A percentile compares a stretch with the other conserved stretches of the same genome.
Conservation (phyloP, 2,797 vertebrate genomes). For the Triplophysa bombifrons region DNA sequence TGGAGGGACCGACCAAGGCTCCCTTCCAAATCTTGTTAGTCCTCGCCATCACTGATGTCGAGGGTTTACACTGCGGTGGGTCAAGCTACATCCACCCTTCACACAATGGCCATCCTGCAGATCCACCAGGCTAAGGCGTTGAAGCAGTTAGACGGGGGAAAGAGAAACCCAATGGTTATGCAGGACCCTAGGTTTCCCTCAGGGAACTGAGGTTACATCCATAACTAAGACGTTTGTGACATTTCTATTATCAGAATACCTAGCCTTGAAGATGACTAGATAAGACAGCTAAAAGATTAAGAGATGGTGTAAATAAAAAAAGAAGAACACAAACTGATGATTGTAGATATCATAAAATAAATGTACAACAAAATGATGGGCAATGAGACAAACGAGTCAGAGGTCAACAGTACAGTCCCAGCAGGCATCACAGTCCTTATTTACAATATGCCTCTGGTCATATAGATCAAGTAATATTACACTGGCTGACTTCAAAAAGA, state of each 20-base stretch:
- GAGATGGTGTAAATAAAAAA: too few relatives aligned
- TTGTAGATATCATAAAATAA: not conserved
- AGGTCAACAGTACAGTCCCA: not conserved
- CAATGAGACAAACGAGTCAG: not conserved
- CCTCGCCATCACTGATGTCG: too few relatives aligned
- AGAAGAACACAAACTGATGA: not conserved
- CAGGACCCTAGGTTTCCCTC: too few relatives aligned
- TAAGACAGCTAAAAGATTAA: not conserved
- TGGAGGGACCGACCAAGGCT: too few relatives aligned
- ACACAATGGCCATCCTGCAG: too few relatives aligned
- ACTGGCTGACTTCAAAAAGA: not conserved
- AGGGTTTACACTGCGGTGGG: too few relatives aligned
- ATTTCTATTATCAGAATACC: not conserved
- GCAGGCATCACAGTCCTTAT: slow-evolving; percentile 1
- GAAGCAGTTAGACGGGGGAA: too few relatives aligned
- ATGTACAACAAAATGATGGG: not conserved
- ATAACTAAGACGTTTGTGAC: not conserved
- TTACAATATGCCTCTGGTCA: not conserved
- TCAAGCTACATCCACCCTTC: too few relatives aligned
- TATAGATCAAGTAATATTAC: slow-evolving; percentile 3
- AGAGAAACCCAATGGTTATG: too few relatives aligned
- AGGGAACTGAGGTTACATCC: too few relatives aligned
- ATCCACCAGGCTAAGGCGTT: too few relatives aligned
- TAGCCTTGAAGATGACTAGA: not conserved
- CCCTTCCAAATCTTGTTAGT: too few relatives aligned